A percentile compares a stretch with the other conserved stretches of the same genome.
Evolutionary conservation across 2,113 vertebrate species (phyloP).

Genomic region (Halcyon senegalensis): DNA sequence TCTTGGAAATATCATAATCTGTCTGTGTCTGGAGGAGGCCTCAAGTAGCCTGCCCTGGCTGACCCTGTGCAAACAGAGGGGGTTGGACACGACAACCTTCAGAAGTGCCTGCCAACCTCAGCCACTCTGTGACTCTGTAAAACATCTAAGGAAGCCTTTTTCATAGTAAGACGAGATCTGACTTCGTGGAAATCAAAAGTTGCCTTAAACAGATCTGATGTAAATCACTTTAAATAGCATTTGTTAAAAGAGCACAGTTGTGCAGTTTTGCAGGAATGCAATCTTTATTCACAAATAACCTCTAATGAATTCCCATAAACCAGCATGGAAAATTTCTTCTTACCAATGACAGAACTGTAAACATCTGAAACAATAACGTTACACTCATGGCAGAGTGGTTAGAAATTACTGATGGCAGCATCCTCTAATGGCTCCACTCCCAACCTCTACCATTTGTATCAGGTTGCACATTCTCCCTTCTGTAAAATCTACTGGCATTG

Average conservation of each 20-base stretch:
- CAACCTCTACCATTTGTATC: not conserved
- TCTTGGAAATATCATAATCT: not conserved
- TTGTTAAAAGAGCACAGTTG: not conserved
- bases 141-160: not conserved
- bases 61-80: not conserved
- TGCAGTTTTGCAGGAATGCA: not conserved
- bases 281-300: not conserved
- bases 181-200: not conserved
- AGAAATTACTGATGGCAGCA: not conserved
- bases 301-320: not conserved
- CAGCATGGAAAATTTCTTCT: not conserved
- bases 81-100: not conserved
- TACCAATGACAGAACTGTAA: not conserved
- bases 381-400: not conserved
- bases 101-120: not conserved
- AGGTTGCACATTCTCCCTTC: not conserved
- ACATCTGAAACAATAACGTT: not conserved
- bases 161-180: not conserved
- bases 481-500: constrained; percentile 11
- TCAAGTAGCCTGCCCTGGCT: not conserved
- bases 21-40: not conserved
- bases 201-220: not conserved
- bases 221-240: not conserved
- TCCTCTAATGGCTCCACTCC: not conserved
- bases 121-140: not conserved